Evolutionary conservation across 2,797 vertebrate species (phyloP).

Genomic region (Sebastes reedi): DNA sequence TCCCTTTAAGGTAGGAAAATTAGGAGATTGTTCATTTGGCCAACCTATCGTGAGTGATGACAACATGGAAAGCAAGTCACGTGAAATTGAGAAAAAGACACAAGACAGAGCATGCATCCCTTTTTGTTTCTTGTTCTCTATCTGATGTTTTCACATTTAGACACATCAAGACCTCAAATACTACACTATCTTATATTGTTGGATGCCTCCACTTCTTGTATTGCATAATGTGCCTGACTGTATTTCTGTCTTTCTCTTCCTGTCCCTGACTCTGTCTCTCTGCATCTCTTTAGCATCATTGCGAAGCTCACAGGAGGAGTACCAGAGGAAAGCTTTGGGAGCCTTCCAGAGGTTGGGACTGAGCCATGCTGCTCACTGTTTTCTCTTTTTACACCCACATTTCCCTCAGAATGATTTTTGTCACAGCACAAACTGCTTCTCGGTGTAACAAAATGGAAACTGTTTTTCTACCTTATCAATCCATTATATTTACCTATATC

Average conservation of each 20-base stretch:
- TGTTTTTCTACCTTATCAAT: neutral
- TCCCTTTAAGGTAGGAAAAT: neutral
- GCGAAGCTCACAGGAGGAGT: conserved; percentile 93
- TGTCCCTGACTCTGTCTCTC: conserved; percentile 1
- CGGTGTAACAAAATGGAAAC: neutral
- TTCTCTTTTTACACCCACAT: conserved; percentile 28
- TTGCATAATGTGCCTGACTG: neutral
- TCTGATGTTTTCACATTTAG: neutral
- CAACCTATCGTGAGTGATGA: neutral
- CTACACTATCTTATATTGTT: neutral
- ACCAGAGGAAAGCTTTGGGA: conserved; percentile 96
- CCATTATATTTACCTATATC: neutral
- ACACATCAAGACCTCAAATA: neutral
- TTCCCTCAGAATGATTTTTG: conserved; percentile 15
- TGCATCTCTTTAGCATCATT: conserved; percentile 87
- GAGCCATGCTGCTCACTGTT: conserved; percentile 20
- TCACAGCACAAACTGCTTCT: neutral
- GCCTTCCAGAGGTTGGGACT: conserved; percentile 95
- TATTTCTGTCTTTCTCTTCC: neutral
- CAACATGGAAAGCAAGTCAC: neutral
- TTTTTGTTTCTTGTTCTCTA: neutral
- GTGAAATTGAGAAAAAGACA: neutral
- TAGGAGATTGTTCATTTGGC: too few species aligned
- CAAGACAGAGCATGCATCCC: neutral
- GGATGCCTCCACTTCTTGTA: neutral